phyloP scores from a whole-genome alignment of 2,113 vertebrate species.

The Hippocampus barbouri region DNA sequence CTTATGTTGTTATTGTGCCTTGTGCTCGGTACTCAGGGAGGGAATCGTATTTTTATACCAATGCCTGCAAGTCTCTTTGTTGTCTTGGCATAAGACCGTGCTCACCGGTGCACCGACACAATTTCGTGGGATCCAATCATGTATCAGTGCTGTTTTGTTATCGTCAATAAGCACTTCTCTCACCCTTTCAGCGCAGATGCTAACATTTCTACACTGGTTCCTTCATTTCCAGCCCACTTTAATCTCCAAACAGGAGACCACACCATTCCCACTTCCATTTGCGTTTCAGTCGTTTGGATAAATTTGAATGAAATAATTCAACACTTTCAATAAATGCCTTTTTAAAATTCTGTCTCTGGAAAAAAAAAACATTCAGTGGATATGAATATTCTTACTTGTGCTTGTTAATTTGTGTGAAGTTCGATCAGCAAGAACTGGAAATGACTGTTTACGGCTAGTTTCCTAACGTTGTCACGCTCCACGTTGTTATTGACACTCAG shows the following conservation, averaged over 20 bases:
- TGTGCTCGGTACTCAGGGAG: constrained; percentile 15
- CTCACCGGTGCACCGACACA: not conserved
- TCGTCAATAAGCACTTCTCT: too few species aligned
- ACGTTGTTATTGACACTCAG: constrained; percentile 46
- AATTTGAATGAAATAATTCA: not conserved
- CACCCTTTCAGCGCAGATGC: too few species aligned
- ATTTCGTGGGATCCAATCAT: not conserved
- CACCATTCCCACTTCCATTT: too few species aligned
- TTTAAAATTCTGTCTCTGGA: not conserved
- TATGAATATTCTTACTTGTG: too few species aligned
- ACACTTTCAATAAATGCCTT: not conserved
- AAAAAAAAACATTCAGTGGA: too few species aligned
- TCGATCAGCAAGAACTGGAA: constrained; percentile 3
- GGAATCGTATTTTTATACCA: constrained; percentile 17
- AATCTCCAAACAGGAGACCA: too few species aligned
- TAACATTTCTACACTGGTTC: too few species aligned
- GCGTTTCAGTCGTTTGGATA: too few species aligned
- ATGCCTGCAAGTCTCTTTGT: constrained; percentile 12
- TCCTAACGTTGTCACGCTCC: constrained; percentile 13
- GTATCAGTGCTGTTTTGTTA: not conserved
- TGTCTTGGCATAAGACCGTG: not conserved
- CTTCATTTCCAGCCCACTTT: too few species aligned
- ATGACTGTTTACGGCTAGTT: constrained; percentile 24
- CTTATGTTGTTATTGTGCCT: constrained; percentile 30
- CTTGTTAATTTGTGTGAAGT: too few species aligned